phyloP scores from a whole-genome alignment of 1,140 invertebrate genomes.

The Patella vulgata region DNA sequence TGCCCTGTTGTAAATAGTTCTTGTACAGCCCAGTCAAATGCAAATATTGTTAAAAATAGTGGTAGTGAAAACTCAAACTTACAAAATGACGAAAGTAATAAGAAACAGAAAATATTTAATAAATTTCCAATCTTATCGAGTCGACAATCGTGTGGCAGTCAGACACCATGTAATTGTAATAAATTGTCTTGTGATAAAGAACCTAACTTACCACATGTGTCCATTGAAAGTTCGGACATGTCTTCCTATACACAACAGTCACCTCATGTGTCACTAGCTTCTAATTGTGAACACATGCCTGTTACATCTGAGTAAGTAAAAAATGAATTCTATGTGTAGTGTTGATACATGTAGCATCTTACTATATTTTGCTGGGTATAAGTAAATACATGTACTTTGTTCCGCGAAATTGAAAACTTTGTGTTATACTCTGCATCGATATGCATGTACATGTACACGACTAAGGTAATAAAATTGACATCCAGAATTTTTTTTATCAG shows the following conservation, averaged over 20 bases:
- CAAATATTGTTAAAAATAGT: slow-evolving; percentile 15
- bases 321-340: slow-evolving; percentile 1
- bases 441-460: too few relatives aligned
- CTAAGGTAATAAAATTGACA: too few relatives aligned
- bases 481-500: too few relatives aligned
- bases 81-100: slow-evolving; percentile 51
- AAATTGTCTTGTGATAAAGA: slow-evolving; percentile 16
- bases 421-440: too few relatives aligned
- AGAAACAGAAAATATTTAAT: slow-evolving; percentile 49
- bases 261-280: slow-evolving; percentile 16
- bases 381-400: too few relatives aligned
- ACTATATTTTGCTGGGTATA: too few relatives aligned
- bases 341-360: too few relatives aligned
- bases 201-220: slow-evolving; percentile 6
- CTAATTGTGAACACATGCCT: slow-evolving; percentile 25
- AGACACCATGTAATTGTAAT: slow-evolving; percentile 36
- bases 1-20: slow-evolving; percentile 23
- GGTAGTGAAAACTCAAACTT: slow-evolving; percentile 44
- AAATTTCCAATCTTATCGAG: slow-evolving; percentile 39
- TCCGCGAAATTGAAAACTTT: too few relatives aligned
- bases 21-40: slow-evolving; percentile 9
- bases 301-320: slow-evolving; percentile 13
- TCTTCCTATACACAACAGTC: slow-evolving; percentile 10
- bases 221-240: neutral
- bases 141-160: slow-evolving; percentile 16